phyloP scores from a whole-genome alignment of 2,797 vertebrate genomes.

The Dermochelys coriacea region DNA sequence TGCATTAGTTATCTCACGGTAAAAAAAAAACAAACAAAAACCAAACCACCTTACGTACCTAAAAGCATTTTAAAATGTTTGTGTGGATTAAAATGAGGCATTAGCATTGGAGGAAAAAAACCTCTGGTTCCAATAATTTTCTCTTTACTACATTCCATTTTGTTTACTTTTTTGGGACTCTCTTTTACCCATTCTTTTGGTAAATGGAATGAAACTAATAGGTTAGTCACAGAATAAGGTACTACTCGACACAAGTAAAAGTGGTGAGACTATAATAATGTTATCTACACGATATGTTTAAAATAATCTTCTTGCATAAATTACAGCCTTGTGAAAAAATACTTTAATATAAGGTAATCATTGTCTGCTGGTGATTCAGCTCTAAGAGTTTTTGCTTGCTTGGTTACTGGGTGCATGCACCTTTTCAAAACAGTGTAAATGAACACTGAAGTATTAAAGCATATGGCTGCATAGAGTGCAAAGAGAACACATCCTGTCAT shows the following conservation, averaged over 20 bases:
- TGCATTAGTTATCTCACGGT: slow-evolving; percentile 28
- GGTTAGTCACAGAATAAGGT: neutral
- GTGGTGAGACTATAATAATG: neutral
- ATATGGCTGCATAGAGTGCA: neutral
- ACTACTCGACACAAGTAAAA: neutral
- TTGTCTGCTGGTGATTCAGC: neutral
- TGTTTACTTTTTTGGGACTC: neutral
- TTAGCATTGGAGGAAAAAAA: neutral
- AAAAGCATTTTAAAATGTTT: neutral
- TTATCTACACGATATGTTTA: neutral
- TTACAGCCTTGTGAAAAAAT: neutral
- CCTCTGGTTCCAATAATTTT: neutral
- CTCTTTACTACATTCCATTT: neutral
- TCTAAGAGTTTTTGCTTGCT: neutral
- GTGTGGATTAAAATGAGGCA: neutral
- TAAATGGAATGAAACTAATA: neutral
- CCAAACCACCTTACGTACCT: neutral
- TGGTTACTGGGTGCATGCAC: rapidly evolving
- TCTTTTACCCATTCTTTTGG: neutral
- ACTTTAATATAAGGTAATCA: neutral
- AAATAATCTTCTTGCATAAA: neutral
- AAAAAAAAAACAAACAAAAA: neutral
- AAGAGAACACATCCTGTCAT: rapidly evolving
- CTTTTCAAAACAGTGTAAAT: neutral
- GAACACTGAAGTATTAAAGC: neutral